phyloP scores from a whole-genome alignment of 2,888 invertebrate genomes.

The Sericinus montela region DNA sequence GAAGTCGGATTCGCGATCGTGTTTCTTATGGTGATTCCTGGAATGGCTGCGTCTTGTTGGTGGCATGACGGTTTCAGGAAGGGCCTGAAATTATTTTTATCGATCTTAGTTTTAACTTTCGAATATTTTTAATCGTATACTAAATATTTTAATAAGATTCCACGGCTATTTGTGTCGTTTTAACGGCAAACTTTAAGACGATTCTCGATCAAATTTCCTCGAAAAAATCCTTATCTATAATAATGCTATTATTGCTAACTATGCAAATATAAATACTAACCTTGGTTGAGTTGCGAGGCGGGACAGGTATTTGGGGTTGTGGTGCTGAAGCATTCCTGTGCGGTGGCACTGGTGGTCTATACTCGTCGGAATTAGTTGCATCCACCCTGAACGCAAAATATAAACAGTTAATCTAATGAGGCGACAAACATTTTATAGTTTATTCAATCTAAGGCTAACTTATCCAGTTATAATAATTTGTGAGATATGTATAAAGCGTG shows the following conservation, averaged over 20 bases:
- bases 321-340: slow-evolving; percentile 85
- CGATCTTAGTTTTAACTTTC: too few species aligned
- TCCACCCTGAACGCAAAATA: slow-evolving; percentile 58
- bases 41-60: slow-evolving; percentile 70
- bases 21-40: slow-evolving; percentile 65
- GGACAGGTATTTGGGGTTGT: slow-evolving; percentile 54
- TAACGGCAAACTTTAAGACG: too few species aligned
- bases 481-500: slow-evolving; percentile 19
- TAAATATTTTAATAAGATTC: too few species aligned
- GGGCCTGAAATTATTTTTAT: slow-evolving; percentile 45
- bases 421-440: neutral
- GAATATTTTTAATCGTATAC: too few species aligned
- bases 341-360: slow-evolving; percentile 93
- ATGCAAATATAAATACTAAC: slow-evolving; percentile 36
- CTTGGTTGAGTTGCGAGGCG: slow-evolving; percentile 68
- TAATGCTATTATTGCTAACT: neutral
- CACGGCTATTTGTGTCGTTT: too few species aligned
- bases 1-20: slow-evolving; percentile 62
- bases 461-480: slow-evolving; percentile 7
- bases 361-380: slow-evolving; percentile 73
- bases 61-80: slow-evolving; percentile 74
- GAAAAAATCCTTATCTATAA: too few species aligned
- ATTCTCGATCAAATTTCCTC: too few species aligned
- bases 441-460: slow-evolving; percentile 9
- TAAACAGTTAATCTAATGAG: slow-evolving; percentile 35